Evolutionary conservation across 2,113 vertebrate genomes (phyloP).

Genomic region (Pelusios castaneus): DNA sequence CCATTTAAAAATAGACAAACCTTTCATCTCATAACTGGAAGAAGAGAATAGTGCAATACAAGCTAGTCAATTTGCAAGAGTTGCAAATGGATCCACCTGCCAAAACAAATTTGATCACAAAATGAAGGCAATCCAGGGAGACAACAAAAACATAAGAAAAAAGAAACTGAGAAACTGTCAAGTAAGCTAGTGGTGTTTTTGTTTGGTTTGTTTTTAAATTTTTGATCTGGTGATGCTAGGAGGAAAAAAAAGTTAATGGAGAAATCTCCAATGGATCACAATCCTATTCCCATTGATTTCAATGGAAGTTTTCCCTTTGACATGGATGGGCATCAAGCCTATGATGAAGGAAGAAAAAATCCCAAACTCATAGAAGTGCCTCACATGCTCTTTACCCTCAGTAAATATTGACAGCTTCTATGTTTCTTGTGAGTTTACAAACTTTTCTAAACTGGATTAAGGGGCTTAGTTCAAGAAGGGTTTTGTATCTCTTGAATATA

Average conservation of each 20-base stretch:
- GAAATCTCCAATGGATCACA: neutral
- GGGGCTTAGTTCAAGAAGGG: neutral
- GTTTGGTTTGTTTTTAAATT: neutral
- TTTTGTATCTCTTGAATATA: constrained; percentile 8
- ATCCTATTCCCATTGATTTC: neutral
- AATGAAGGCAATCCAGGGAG: constrained; percentile 1
- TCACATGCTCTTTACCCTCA: neutral
- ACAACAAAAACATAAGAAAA: neutral
- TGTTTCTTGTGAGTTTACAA: neutral
- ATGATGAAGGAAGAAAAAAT: neutral
- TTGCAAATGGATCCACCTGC: constrained; percentile 37
- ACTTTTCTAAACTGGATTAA: neutral
- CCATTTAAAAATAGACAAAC: constrained; percentile 27
- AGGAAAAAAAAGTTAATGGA: neutral
- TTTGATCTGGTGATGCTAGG: neutral
- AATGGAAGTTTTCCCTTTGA: neutral
- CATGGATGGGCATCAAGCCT: neutral
- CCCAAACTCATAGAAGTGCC: neutral
- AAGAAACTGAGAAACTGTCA: neutral
- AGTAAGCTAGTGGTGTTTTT: neutral
- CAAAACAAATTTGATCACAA: constrained; percentile 40
- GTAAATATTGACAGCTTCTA: neutral
- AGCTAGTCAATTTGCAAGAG: constrained; percentile 20
- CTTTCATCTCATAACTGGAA: constrained; percentile 17
- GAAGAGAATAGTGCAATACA: neutral